Conservation (phyloP, 2,888 invertebrate genomes). For the Diarsia mendica region DNA sequence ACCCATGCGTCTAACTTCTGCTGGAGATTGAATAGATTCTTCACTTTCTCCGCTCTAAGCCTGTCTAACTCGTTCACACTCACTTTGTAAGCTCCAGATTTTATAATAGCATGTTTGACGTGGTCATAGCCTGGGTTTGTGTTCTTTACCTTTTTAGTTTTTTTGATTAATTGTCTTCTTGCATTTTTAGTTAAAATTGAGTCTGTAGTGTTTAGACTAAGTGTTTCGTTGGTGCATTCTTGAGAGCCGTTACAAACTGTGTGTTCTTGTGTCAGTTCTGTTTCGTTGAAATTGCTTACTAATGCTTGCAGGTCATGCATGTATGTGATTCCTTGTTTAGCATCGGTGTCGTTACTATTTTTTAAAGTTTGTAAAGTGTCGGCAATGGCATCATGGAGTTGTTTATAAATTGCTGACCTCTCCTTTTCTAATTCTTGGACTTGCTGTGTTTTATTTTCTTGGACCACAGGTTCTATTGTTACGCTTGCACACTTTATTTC, state of each 20-base stretch:
- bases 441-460: slow-evolving; percentile 4
- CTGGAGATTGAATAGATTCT: slow-evolving; percentile 20
- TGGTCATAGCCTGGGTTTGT: slow-evolving; percentile 20
- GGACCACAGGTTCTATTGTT: background rate
- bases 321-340: slow-evolving; percentile 34
- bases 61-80: background rate
- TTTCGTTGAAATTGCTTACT: slow-evolving; percentile 26
- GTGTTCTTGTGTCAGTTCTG: slow-evolving; percentile 12
- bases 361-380: slow-evolving; percentile 33
- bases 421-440: slow-evolving; percentile 36
- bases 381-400: slow-evolving; percentile 37
- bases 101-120: slow-evolving; percentile 18
- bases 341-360: slow-evolving; percentile 36
- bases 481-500: slow-evolving; percentile 11
- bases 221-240: slow-evolving; percentile 13
- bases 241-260: slow-evolving; percentile 1
- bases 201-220: background rate
- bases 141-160: background rate
- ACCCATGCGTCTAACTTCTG: slow-evolving; percentile 42
- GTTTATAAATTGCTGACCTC: slow-evolving; percentile 19
- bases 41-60: slow-evolving; percentile 6
- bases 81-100: background rate
- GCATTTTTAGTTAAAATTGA: background rate
- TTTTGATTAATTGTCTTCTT: background rate
- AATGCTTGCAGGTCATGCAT: slow-evolving; percentile 30